Evolutionary conservation across 2,797 vertebrate species (phyloP), one percentile per base, ranked within the genome.

Genomic region (Chelidonichthys spinosus): DNA sequence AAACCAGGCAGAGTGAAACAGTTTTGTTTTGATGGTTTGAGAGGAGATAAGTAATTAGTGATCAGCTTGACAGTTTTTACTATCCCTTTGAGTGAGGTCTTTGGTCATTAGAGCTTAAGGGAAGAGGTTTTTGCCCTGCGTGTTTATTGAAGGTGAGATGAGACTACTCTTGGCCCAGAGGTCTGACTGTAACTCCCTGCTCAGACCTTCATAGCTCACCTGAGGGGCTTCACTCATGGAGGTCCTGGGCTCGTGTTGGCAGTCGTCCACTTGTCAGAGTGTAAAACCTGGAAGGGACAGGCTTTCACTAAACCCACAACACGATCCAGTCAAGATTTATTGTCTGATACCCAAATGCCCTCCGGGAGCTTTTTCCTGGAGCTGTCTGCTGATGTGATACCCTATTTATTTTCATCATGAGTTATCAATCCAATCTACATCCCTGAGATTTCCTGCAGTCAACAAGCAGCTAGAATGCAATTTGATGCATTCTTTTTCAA

Each of bases 21-120:
- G 69, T 82, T 73, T 79, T 67, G 72, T 79, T 85, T 78, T 71
- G 79, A 65, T 65, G 76, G 78, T 63, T 64, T 65, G 66, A 82
- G 63, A 73, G 61, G 52, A 77, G 78, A 70, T 67, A 67, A 73
- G 76, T 84, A 61, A 83, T 83, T 78, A 70, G 59, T 71, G 64
- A 85, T 74, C 69, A 82, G 81, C 54, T 14, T 46, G 75, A 72
- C 78, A 39, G 49, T 74, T 83, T 80, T 59, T 43, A 3, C 74
- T 44, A 1, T 59, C 64, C 54, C 79, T 78, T n/a, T 63, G 46
- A 78, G 63, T 67, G 78, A 72, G 64, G 35, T 76, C 43, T 81
- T 68, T 70, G 69, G 56, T 81, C 55, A 84, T 72, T 50, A 42
- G 49, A 62, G 71, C 78, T 87, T 66, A 56, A 73, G 62, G 72